Evolutionary conservation across 2,888 invertebrate genomes (phyloP), one percentile per base, ranked within the genome.

Genomic region (Laspeyria flexula): DNA sequence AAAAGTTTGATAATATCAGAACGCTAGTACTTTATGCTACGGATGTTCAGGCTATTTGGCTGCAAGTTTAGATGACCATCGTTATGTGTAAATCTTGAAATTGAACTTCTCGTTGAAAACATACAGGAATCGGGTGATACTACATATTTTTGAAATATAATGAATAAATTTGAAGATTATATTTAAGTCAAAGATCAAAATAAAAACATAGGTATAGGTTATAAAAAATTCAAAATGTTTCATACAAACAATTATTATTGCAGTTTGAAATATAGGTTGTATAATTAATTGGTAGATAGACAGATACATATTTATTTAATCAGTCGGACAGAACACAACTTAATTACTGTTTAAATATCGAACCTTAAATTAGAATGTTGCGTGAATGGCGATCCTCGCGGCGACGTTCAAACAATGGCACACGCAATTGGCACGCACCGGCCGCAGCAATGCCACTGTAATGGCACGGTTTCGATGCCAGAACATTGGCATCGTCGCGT

Each of bases 401-500:
- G 23, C 29, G 38, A 41, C 18, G 25, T 25, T 52, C 39, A 40
- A 53, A 52, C 57, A 44, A 48, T 49, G 50, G 51, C 33, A 52
- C 51, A 50, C 48, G 43, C 56, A 55, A 55, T 69, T 69, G 69
- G 69, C 69, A 66, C 56, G 61, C 57, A 42, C 29, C 31, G 35
- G 10, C 11, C 49, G 3, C 56, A 69, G 43, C 29, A 49, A 59
- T 64, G 64, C 53, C 67, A 55, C 67, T 52, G 40, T 44, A 35
- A 44, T 60, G 58, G 45, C 55, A 60, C 50, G 73, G 69, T 69
- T 73, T 71, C 71, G 60, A 71, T 69, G 75, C 65, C 70, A 74
- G 71, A 66, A 65, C 65, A 66, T 79, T 79, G 81, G 79, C 82
- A 79, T 60, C 60, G 57, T 49, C 37, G 43, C 46, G 57, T 49